phyloP scores from a whole-genome alignment of 2,113 vertebrate species.

The Ondatra zibethicus region DNA sequence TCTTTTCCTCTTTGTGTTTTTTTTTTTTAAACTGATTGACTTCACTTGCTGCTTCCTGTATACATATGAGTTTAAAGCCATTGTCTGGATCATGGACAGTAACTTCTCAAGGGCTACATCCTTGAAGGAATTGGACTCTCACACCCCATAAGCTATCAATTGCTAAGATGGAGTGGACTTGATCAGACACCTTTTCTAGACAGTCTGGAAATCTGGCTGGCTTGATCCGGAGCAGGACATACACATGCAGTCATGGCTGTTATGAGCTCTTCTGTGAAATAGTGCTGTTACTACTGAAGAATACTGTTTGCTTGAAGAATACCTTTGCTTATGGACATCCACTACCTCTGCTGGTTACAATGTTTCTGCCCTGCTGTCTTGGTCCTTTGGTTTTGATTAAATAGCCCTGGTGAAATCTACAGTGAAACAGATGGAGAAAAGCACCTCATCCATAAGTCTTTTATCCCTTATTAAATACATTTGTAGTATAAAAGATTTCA shows the following conservation, averaged over 20 bases:
- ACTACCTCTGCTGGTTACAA: background rate
- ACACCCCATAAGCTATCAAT: background rate
- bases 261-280: background rate
- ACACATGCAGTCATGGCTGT: accelerated
- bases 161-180: no score
- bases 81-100: background rate
- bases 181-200: background rate
- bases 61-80: background rate
- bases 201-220: background rate
- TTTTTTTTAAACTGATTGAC: background rate
- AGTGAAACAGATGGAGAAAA: background rate
- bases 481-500: background rate
- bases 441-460: background rate
- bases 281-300: background rate
- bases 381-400: background rate
- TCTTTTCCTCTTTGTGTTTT: background rate
- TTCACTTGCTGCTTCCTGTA: background rate
- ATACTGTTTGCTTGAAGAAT: background rate
- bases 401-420: background rate
- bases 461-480: background rate
- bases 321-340: background rate
- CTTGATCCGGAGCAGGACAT: background rate
- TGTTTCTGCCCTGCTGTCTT: background rate
- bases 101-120: no score
- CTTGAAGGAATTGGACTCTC: background rate